A percentile compares a stretch with the other conserved stretches of the same genome.
Conservation (phyloP, 1,140 invertebrate species). For the Drosophila busckii region DNA sequence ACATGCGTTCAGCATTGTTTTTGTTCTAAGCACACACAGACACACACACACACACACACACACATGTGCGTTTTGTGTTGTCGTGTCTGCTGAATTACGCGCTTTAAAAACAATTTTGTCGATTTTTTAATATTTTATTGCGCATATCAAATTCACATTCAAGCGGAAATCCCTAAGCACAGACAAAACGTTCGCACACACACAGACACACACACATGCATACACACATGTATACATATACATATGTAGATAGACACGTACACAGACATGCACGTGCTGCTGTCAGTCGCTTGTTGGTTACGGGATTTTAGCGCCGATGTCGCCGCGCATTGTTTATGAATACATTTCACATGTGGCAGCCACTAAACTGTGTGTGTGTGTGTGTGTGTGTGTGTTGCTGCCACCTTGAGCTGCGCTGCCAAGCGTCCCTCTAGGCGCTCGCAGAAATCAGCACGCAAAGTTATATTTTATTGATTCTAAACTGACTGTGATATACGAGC, state of each 20-base stretch:
- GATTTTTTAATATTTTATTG: conserved; percentile 75
- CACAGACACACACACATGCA: conserved; percentile 4
- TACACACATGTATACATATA: not conserved
- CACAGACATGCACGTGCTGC: conserved; percentile 52
- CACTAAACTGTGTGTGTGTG: not conserved
- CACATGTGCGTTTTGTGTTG: conserved; percentile 14
- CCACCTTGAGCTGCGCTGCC: conserved; percentile 47
- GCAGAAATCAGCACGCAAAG: conserved; percentile 69
- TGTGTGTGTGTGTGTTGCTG: conserved; percentile 3
- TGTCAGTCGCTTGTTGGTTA: conserved; percentile 71
- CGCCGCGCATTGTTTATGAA: conserved; percentile 68
- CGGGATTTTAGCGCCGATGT: conserved; percentile 47
- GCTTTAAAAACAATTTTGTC: conserved; percentile 75
- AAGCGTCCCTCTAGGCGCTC: conserved; percentile 18
- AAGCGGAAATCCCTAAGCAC: conserved; percentile 74
- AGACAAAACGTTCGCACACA: conserved; percentile 38
- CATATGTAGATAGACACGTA: not conserved
- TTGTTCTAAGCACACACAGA: conserved; percentile 25
- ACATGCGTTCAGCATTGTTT: no score
- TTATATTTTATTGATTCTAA: conserved; percentile 76
- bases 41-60: conserved; percentile 6
- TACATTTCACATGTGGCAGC: conserved; percentile 49
- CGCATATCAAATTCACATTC: conserved; percentile 75
- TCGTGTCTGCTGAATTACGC: conserved; percentile 63
- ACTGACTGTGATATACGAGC: conserved; percentile 63